phyloP scores from a whole-genome alignment of 2,888 invertebrate species.

The Salpingus planirostris region DNA sequence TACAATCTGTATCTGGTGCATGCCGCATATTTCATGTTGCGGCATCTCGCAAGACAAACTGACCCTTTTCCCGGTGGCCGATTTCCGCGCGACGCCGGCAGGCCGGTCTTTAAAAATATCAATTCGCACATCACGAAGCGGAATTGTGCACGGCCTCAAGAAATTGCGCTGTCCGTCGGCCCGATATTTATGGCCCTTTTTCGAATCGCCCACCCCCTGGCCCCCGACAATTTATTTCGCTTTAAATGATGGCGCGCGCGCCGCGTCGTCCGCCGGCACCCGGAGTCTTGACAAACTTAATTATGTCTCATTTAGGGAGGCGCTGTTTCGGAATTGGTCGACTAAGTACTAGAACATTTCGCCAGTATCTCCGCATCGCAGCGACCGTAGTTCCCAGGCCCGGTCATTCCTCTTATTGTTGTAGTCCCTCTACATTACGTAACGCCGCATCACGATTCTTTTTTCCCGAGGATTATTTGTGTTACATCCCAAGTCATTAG shows the following conservation, averaged over 20 bases:
- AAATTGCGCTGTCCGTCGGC: constrained; percentile 11
- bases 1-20: constrained; percentile 17
- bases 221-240: too few relatives aligned
- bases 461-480: too few relatives aligned
- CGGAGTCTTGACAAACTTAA: constrained; percentile 10
- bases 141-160: constrained; percentile 5
- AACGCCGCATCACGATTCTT: too few relatives aligned
- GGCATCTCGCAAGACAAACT: constrained; percentile 16
- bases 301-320: constrained; percentile 7
- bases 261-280: too few relatives aligned
- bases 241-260: too few relatives aligned
- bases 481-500: too few relatives aligned
- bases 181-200: constrained; percentile 10
- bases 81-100: constrained; percentile 3
- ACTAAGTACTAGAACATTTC: too few relatives aligned
- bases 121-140: constrained; percentile 8
- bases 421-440: too few relatives aligned
- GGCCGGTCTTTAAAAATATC: constrained; percentile 10
- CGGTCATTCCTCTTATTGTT: too few relatives aligned
- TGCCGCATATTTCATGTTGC: constrained; percentile 17
- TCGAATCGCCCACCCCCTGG: too few relatives aligned
- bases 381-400: too few relatives aligned
- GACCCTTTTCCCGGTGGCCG: constrained; percentile 8
- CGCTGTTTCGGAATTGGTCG: constrained; percentile 3
- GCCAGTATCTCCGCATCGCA: too few relatives aligned